Evolutionary conservation across 2,113 vertebrate species (phyloP).

Genomic region (Lates calcarifer): DNA sequence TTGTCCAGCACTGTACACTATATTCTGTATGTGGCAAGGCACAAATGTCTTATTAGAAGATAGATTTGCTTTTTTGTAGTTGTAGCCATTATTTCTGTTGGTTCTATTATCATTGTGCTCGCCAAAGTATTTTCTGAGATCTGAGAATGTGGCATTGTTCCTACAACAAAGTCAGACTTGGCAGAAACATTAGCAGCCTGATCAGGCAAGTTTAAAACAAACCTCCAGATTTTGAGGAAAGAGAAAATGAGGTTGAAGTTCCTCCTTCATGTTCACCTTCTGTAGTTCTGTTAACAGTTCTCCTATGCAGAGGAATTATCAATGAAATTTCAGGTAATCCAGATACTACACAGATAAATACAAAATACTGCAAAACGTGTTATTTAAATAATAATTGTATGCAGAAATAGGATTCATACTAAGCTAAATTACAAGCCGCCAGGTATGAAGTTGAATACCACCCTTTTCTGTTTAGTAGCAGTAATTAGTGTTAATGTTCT

Average conservation of each 20-base stretch:
- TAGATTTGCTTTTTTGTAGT: too few relatives aligned
- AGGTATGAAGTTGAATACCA: background rate
- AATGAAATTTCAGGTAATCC: background rate
- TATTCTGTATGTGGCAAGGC: too few relatives aligned
- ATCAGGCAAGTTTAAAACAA: background rate
- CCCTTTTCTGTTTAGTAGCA: conserved; percentile 18
- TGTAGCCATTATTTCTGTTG: too few relatives aligned
- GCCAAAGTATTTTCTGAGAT: too few relatives aligned
- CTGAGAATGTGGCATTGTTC: too few relatives aligned
- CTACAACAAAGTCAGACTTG: too few relatives aligned
- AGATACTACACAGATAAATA: background rate
- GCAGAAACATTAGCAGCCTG: background rate
- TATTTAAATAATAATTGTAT: background rate
- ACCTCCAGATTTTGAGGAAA: background rate
- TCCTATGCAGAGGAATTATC: background rate
- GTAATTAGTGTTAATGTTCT: conserved; percentile 7
- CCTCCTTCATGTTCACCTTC: background rate
- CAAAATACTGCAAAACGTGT: background rate
- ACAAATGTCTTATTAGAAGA: too few relatives aligned
- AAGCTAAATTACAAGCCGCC: background rate
- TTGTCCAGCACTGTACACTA: too few relatives aligned
- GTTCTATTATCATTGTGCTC: too few relatives aligned
- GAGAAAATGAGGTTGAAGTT: background rate
- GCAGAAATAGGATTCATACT: background rate
- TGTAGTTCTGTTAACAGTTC: background rate